Evolutionary conservation across 2,113 vertebrate species (phyloP).

Genomic region (Neogale vison): DNA sequence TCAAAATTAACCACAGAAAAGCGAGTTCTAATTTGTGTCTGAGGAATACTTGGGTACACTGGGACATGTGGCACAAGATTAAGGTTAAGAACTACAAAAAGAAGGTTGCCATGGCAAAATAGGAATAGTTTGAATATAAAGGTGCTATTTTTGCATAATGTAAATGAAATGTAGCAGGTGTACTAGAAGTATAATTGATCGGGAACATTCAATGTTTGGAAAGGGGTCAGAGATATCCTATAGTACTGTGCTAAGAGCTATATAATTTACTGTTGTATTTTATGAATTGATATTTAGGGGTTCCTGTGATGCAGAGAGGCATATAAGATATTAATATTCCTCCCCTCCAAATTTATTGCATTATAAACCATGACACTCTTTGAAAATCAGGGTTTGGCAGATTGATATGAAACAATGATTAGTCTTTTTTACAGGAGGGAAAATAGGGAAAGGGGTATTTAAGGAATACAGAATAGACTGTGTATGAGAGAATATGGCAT

Average conservation of each 20-base stretch:
- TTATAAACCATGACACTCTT: background rate
- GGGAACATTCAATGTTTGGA: background rate
- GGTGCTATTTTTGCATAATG: background rate
- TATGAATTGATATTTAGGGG: background rate
- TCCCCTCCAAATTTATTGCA: background rate
- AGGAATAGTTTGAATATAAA: background rate
- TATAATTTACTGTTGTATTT: background rate
- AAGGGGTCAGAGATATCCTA: background rate
- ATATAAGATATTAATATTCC: background rate
- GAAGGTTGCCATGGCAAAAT: background rate
- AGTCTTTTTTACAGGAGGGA: background rate
- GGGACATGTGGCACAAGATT: background rate
- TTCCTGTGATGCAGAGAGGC: background rate
- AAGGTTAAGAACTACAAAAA: background rate
- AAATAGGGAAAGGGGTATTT: background rate
- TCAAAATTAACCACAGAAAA: background rate
- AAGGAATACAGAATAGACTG: background rate
- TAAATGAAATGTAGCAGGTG: conserved; percentile 21
- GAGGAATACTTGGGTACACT: background rate
- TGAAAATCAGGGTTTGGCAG: background rate
- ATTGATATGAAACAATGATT: background rate
- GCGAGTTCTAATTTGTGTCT: background rate
- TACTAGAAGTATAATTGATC: background rate
- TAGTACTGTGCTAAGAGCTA: background rate
- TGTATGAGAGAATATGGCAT: background rate